Conservation (phyloP, 2,113 vertebrate genomes). For the Aphyosemion australe region DNA sequence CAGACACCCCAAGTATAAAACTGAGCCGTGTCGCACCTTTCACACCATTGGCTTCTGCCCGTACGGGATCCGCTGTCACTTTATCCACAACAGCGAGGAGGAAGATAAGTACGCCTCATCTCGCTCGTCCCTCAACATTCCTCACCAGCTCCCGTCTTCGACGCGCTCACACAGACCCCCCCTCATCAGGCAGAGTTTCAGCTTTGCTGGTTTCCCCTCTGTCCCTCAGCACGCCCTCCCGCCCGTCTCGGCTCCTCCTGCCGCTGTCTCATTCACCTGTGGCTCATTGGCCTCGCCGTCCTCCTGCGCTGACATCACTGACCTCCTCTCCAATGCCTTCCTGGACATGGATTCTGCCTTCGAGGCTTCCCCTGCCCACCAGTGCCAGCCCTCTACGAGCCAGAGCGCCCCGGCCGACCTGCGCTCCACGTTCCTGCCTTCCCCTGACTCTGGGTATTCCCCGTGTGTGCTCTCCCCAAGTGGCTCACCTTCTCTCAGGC, state of each 20-base stretch:
- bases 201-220: conserved; percentile 84
- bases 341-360: conserved; percentile 68
- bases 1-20: conserved; percentile 92
- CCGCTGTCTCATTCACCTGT: conserved; percentile 53
- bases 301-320: conserved; percentile 70
- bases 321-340: conserved; percentile 74
- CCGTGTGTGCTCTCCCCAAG: conserved; percentile 62
- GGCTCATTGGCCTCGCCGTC: conserved; percentile 72
- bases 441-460: conserved; percentile 80
- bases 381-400: conserved; percentile 33
- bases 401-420: conserved; percentile 43
- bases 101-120: conserved; percentile 51
- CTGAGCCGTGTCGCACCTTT: conserved; percentile 89
- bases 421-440: conserved; percentile 74
- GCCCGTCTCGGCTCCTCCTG: conserved; percentile 35
- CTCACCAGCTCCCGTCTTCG: conserved; percentile 30
- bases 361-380: conserved; percentile 59
- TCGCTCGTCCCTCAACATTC: conserved; percentile 29
- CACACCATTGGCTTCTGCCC: conserved; percentile 88
- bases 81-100: conserved; percentile 87
- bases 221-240: conserved; percentile 48
- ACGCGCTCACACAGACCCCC: conserved; percentile 55
- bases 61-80: conserved; percentile 90
- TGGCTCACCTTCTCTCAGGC: conserved; percentile 60
- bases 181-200: conserved; percentile 84